Base-by-base conservation (phyloP, 2,113 vertebrate genomes). In the Dicaeum eximium region DNA sequence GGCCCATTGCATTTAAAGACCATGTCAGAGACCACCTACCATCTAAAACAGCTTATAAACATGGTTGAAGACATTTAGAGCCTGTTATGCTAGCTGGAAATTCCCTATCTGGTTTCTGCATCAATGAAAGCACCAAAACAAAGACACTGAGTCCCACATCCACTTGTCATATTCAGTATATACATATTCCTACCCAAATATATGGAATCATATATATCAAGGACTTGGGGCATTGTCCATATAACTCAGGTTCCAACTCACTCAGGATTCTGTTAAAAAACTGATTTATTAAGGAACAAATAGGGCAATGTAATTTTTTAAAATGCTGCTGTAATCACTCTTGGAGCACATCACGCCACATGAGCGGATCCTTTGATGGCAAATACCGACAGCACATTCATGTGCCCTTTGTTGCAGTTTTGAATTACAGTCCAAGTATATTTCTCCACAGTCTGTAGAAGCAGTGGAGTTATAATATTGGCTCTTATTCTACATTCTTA, bases 211-310 rank as follows among this genome's bases (percentile, higher is more conserved):
- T 1, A 9, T 19, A 48, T 51, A 13, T 31, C 28, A 86, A 93
- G n/a, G 53, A 66, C 64, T 67, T 88, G 56, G 48, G 60, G 35
- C 15, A 25, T 12, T 44, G 30, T 67, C 19, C 7, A 1, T 38
- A 18, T 18, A 89, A 91, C 47, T 88, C 42, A 38, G 13, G 10
- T 47, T 90, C 69, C 57, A 92, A 8, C 47, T 84, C 11, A 13
- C 17, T 69, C 67, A 54, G 64, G 40, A 37, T 69, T 92, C 75
- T 35, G 62, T 54, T 86, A 54, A 94, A 93, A 88, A 87, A 6
- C 10, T 90, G 90, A 96, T 95, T 96, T 94, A 92, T 94, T 92
- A 80, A 83, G 72, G 72, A 92, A 88, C 85, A 97, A 96, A 96
- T 93, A 45, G n/a, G 25, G 82, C 33, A 88, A 84, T 24, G 60